Evolutionary conservation across 2,113 vertebrate genomes (phyloP).

Genomic region (Grammomys surdaster): DNA sequence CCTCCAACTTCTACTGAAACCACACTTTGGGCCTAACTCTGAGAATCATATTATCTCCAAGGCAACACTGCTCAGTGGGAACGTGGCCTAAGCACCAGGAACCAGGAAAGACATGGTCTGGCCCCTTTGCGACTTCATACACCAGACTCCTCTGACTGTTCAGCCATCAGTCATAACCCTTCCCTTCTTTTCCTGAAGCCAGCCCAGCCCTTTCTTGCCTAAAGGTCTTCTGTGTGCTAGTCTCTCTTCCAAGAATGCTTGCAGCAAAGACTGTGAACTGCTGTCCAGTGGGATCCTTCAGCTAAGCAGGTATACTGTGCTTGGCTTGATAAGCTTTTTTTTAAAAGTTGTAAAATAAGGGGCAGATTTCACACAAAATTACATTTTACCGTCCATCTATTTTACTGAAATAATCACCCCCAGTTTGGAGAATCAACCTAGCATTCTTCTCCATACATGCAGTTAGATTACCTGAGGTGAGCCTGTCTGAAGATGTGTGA

Average conservation of each 20-base stretch:
- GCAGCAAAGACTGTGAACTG: neutral
- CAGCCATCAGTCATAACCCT: neutral
- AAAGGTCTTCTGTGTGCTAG: neutral
- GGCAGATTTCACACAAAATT: slow-evolving; percentile 7
- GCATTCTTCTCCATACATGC: neutral
- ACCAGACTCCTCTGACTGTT: neutral
- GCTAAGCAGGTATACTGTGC: neutral
- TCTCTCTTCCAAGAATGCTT: neutral
- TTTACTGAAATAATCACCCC: slow-evolving; percentile 46
- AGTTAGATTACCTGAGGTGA: accelerated
- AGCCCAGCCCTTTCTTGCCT: neutral
- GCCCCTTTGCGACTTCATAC: neutral
- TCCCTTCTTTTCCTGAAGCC: neutral
- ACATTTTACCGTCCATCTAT: neutral
- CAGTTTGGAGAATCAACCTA: neutral
- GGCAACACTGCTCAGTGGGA: neutral
- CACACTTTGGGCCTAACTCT: neutral
- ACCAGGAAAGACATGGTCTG: neutral
- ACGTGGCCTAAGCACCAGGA: neutral
- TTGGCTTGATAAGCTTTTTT: neutral
- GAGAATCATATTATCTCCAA: neutral
- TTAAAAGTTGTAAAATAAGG: neutral
- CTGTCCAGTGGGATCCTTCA: neutral
- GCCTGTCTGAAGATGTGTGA: accelerated
- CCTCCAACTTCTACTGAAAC: neutral